These are phyloP conservation scores for Nerophis lumbriciformis DNA, from an alignment of 2,113 vertebrate genomes.

Conservation along the genomic window DNA sequence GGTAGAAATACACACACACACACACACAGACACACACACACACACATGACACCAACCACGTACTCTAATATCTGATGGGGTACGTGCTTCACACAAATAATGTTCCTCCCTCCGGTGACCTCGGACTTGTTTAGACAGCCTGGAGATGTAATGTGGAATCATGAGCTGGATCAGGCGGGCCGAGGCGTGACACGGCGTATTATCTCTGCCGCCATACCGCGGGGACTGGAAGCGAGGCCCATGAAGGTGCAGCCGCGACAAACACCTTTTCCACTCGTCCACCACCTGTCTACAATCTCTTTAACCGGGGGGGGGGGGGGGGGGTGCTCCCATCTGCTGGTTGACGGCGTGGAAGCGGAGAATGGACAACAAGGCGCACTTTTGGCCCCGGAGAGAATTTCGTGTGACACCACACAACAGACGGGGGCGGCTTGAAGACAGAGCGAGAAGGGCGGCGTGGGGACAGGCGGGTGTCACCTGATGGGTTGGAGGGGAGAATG, in stretches of 20 bases:
- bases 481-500: conserved; percentile 45
- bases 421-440: conserved; percentile 37
- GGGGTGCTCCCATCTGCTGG: conserved; percentile 48
- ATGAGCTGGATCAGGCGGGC: conserved; percentile 41
- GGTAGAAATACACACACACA: conserved; percentile 20
- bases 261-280: conserved; percentile 45
- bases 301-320: conserved; percentile 18
- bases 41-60: conserved; percentile 50
- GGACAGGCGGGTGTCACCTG: conserved; percentile 55
- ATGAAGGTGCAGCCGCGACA: conserved; percentile 45
- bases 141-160: conserved; percentile 59
- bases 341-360: conserved; percentile 54
- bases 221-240: conserved; percentile 39
- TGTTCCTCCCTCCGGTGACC: conserved; percentile 29
- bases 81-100: conserved; percentile 38
- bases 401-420: conserved; percentile 35
- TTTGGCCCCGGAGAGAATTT: conserved; percentile 53
- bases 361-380: conserved; percentile 50
- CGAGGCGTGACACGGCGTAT: conserved; percentile 55
- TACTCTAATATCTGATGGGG: conserved; percentile 44
- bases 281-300: conserved; percentile 44
- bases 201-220: conserved; percentile 46
- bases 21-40: conserved; percentile 3
- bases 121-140: conserved; percentile 64
- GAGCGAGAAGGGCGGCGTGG: conserved; percentile 47